Evolutionary conservation across 2,797 vertebrate species (phyloP), one percentile per base, ranked within the genome.

Genomic region (Chromis chromis): DNA sequence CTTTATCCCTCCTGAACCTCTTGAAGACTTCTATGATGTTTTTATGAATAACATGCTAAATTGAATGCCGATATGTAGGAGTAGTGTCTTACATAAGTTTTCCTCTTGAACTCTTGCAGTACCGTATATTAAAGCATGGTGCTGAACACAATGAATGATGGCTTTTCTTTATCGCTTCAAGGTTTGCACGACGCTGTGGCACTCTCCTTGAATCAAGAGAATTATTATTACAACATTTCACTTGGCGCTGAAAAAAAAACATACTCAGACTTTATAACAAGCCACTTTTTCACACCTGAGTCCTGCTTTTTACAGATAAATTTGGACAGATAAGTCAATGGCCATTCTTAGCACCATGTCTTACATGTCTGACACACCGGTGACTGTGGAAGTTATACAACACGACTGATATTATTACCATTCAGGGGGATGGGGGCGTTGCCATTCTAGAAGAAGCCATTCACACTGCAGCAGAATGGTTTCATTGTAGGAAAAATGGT

Each of bases 401-500:
- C 24, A 48, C 44, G 49, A 74, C 44, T 64, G 39, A 67, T 56
- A 46, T 52, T 0, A 53, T 68, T 56, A 19, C 24, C 33, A 48
- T 44, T 75, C 31, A 49, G 39, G 62, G 25, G 68, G 78, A 68
- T 3, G 11, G 21, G 24, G 21, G n/a, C n/a, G 63, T 54, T 54
- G 52, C 52, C 53, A 21, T 52, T 36, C 50, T 28, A 22, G 28
- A 53, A 54, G 39, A 53, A 40, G 28, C 25, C 39, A 8, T 12
- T 80, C 27, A 8, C 22, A 54, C 39, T 63, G 62, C 21, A n/a
- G 63, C 36, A 39, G 59, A 54, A 49, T 63, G 61, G 55, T 79
- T 76, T 82, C 62, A 67, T 73, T 65, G 62, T 25, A 52, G 59
- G 40, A 68, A 39, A 39, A 17, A 69, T 77, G 58, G 36, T 21